phyloP scores from a whole-genome alignment of 2,797 vertebrate genomes.

The Hyperoplus lanceolatus region DNA sequence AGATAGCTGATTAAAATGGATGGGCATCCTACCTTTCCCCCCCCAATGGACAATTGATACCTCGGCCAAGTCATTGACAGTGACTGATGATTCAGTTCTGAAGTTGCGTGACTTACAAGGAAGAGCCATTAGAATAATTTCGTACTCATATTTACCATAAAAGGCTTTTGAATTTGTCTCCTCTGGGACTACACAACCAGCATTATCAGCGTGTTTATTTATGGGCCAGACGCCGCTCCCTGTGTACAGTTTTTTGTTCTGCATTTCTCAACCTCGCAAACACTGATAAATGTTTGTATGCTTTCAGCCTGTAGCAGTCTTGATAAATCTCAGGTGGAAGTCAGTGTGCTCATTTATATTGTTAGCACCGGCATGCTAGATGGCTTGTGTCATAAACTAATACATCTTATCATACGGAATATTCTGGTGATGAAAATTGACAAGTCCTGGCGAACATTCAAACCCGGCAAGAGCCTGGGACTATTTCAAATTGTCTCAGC shows the following conservation, averaged over 20 bases:
- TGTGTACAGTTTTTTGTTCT: not conserved
- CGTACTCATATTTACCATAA: conserved; percentile 23
- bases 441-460: conserved; percentile 12
- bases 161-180: conserved; percentile 16
- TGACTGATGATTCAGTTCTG: conserved; percentile 58
- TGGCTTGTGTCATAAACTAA: conserved; percentile 19
- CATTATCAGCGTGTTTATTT: conserved; percentile 14
- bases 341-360: conserved; percentile 21
- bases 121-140: conserved; percentile 36
- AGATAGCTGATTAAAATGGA: conserved; percentile 87
- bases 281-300: conserved; percentile 29
- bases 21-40: conserved; percentile 80
- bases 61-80: conserved; percentile 40
- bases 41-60: conserved; percentile 78
- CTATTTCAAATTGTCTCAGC: not conserved
- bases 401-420: conserved; percentile 34
- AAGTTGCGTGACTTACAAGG: conserved; percentile 41
- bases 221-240: conserved; percentile 11
- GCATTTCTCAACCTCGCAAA: conserved; percentile 21
- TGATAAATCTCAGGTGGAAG: conserved; percentile 37
- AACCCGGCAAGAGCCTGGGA: conserved; percentile 12
- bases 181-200: not conserved
- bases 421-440: conserved; percentile 11
- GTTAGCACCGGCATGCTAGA: conserved; percentile 3
- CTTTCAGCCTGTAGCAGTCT: conserved; percentile 8